Percentiles rank a stretch among this genome's conserved stretches.
phyloP scores from a whole-genome alignment of 2,113 vertebrate species.

The Ursus arctos region DNA sequence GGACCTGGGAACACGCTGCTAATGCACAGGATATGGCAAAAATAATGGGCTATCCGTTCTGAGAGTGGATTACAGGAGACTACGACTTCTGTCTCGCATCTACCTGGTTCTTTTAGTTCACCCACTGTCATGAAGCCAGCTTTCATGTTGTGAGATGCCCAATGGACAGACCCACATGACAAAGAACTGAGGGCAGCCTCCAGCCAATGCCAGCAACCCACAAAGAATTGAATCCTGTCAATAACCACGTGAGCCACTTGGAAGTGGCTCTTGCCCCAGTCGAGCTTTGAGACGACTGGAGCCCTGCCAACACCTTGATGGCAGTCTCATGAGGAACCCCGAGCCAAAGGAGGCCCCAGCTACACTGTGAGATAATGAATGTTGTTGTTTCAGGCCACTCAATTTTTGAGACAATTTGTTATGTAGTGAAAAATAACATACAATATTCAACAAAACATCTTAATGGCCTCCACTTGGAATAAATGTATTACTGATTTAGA shows the following conservation, averaged over 20 bases:
- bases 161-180: background rate
- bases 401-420: background rate
- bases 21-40: background rate
- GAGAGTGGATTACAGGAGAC: background rate
- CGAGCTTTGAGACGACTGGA: background rate
- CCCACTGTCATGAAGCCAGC: background rate
- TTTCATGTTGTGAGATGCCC: background rate
- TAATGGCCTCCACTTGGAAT: background rate
- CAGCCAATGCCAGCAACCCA: background rate
- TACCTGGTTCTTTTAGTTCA: background rate
- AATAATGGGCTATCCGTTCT: background rate
- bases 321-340: background rate
- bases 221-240: background rate
- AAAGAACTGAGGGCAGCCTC: background rate
- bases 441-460: slow-evolving; percentile 16
- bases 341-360: background rate
- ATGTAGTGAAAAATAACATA: background rate
- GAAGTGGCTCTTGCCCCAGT: background rate
- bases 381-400: background rate
- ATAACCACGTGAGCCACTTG: accelerated
- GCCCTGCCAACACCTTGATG: background rate
- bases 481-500: slow-evolving; percentile 17
- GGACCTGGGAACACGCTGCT: background rate
- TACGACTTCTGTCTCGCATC: background rate
- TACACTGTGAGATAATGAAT: background rate